Percentiles rank a stretch among this genome's conserved stretches.
phyloP scores from a whole-genome alignment of 2,113 vertebrate genomes.

The Grus americana region DNA sequence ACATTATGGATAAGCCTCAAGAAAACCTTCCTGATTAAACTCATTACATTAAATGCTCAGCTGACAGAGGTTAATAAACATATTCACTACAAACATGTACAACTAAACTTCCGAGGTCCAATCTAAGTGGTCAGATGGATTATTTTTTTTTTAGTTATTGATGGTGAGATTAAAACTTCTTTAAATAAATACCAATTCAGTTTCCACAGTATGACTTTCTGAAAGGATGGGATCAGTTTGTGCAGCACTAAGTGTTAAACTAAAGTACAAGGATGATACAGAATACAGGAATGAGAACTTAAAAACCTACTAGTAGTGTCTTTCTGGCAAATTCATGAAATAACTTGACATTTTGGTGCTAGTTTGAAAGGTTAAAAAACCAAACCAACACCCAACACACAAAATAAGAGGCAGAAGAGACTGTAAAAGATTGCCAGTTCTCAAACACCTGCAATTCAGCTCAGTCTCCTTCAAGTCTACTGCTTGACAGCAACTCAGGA shows the following conservation, averaged over 20 bases:
- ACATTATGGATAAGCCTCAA: not conserved
- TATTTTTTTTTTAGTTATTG: not conserved
- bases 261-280: not conserved
- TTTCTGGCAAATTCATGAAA: not conserved
- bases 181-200: not conserved
- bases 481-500: not conserved
- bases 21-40: not conserved
- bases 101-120: not conserved
- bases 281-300: not conserved
- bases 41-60: not conserved
- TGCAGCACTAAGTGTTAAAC: not conserved
- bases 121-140: not conserved
- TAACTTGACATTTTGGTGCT: not conserved
- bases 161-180: not conserved
- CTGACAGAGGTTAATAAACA: not conserved
- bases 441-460: not conserved
- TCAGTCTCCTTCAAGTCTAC: not conserved
- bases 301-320: not conserved
- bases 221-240: not conserved
- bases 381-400: rapidly evolving
- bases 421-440: not conserved
- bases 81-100: not conserved
- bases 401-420: not conserved
- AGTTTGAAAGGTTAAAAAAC: not conserved
- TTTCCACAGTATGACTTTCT: not conserved